Base-by-base conservation (phyloP, 2,797 vertebrate genomes). In the Atherinosoma microstoma region DNA sequence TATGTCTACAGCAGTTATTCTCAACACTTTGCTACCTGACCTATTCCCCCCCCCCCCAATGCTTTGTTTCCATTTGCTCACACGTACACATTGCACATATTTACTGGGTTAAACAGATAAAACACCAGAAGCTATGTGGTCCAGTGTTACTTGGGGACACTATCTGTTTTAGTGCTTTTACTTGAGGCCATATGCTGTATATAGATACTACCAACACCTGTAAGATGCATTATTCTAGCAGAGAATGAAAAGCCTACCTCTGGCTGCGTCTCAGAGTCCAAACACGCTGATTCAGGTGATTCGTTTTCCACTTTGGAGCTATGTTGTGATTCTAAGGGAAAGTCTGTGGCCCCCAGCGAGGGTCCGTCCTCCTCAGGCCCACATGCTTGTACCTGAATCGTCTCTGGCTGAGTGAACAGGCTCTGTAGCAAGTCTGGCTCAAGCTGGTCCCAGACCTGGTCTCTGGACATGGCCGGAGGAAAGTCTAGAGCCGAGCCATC, bases 371-470 rank as follows among this genome's bases (percentile, higher is more conserved):
- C 80, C 64, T 63, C 79, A 11, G 77, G 27, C 16, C 56, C 56
- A 36, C 40, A 78, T 8, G 42, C 12, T 59, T 85, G 83, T 6
- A 51, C n/a, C 18, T 77, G 85, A 53, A 34, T 73, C 0, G 62
- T 67, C 5, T 90, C 91, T 0, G 74, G 72, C 80, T 91, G 93
- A 47, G 89, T 63, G 75, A 96, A 96, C 11, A 96, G 89, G 53
- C 67, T 87, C 79, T 91, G 90, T 1, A 95, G 91, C 62, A 95
- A 71, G 4, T 91, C 94, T 1, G 92, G 93, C 70, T 96, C 95
- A 10, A 95, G 92, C 18, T 92, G 91, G 57, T 94, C 94, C 91
- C 93, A 95, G 20, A 40, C 13, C 16, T 84, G 93, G 36, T 95
- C 94, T 15, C 67, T 83, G 34, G 56, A 79, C 36, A 68, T 20